Conservation (phyloP, 2,797 vertebrate genomes). For the Arremon brunneinucha region DNA sequence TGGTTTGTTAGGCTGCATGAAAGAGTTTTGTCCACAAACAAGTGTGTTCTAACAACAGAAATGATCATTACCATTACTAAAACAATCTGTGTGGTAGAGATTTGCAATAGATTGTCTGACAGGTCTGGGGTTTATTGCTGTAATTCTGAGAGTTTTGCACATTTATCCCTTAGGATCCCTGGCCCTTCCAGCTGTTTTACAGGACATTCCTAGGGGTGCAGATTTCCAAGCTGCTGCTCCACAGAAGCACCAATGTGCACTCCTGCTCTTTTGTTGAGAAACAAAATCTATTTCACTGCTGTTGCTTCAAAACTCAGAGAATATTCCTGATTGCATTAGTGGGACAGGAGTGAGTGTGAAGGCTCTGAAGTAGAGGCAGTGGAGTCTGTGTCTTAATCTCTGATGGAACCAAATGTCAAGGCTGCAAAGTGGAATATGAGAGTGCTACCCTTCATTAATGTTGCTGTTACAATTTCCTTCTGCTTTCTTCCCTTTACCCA, state of each 20-base stretch:
- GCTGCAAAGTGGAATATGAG: neutral
- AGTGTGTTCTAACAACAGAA: neutral
- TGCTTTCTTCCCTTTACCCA: neutral
- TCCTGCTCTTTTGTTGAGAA: neutral
- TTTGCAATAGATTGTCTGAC: fast-evolving
- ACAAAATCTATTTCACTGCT: neutral
- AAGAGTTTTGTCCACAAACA: neutral
- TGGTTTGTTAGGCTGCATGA: neutral
- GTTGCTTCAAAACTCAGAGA: neutral
- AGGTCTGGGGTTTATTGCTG: neutral
- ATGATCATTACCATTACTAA: too few relatives aligned
- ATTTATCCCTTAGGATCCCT: neutral
- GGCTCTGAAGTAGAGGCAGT: slow-evolving; percentile 1
- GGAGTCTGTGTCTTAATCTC: slow-evolving; percentile 57
- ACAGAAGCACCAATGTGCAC: neutral
- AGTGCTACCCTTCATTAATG: neutral
- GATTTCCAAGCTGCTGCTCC: neutral
- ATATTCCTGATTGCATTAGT: neutral
- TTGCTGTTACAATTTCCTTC: neutral
- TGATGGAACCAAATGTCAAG: slow-evolving; percentile 27
- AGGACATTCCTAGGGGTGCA: neutral
- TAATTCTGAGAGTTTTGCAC: neutral
- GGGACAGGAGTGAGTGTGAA: slow-evolving; percentile 33
- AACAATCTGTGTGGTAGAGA: neutral
- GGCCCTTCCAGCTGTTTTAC: neutral